These are phyloP conservation scores for Eubasilissa regina DNA, from an alignment of 1,140 invertebrate genomes.

Conservation along the genomic window DNA sequence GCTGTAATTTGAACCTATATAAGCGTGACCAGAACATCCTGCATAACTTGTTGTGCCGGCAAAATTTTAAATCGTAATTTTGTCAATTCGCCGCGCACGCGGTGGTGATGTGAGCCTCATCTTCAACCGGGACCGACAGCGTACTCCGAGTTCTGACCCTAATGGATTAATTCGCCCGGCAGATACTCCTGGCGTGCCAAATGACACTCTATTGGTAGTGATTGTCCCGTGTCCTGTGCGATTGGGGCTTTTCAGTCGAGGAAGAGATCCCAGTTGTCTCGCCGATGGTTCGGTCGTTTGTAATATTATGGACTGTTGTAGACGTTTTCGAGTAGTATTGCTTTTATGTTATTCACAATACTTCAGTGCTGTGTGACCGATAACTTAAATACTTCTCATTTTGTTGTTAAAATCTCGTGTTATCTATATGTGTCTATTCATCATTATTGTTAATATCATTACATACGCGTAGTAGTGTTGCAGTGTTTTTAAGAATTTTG, in stretches of 20 bases:
- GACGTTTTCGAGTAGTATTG: neutral
- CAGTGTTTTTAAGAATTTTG: too few relatives aligned
- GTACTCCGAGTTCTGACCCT: slow-evolving; percentile 18
- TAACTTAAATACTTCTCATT: too few relatives aligned
- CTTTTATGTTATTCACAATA: neutral
- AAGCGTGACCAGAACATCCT: too few relatives aligned
- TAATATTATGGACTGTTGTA: neutral
- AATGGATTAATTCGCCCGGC: slow-evolving; percentile 28
- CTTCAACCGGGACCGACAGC: neutral
- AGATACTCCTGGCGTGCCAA: slow-evolving; percentile 31
- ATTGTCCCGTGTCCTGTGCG: slow-evolving; percentile 32
- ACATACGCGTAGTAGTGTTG: too few relatives aligned
- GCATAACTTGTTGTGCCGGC: too few relatives aligned
- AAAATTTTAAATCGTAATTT: too few relatives aligned
- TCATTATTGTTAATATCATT: too few relatives aligned
- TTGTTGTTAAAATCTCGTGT: too few relatives aligned
- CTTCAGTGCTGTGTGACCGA: neutral
- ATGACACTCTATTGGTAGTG: slow-evolving; percentile 15
- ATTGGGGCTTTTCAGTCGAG: neutral
- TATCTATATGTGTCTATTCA: too few relatives aligned
- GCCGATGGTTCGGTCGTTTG: neutral
- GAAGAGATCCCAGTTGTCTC: slow-evolving; percentile 25
- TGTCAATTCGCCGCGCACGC: neutral
- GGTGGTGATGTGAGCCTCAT: neutral
- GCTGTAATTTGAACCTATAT: too few relatives aligned